A percentile compares a stretch with the other conserved stretches of the same genome.
Conservation (phyloP, 1,140 invertebrate species). For the Samia ricini region DNA sequence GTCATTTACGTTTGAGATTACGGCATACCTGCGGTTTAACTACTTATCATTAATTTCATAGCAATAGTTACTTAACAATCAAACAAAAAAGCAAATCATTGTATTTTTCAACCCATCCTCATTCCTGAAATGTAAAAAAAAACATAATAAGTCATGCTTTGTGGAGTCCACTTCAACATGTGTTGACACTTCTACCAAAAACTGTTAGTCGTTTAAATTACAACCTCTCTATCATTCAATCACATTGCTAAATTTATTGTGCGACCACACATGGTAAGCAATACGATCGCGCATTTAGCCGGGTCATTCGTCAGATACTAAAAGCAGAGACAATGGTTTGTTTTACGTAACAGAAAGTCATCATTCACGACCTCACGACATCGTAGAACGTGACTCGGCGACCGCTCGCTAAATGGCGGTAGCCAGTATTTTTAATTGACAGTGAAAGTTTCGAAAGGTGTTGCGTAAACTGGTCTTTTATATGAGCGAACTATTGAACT, state of each 20-base stretch:
- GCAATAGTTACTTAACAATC: no score
- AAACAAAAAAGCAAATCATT: no score
- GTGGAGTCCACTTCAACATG: background rate
- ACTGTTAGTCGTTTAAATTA: background rate
- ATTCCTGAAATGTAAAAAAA: no score
- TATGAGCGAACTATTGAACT: slow-evolving; percentile 9
- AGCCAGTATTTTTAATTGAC: slow-evolving; percentile 41
- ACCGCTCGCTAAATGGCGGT: slow-evolving; percentile 31
- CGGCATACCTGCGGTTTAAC: no score
- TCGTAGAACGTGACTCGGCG: slow-evolving; percentile 30
- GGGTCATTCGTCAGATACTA: slow-evolving; percentile 17
- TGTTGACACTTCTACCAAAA: background rate
- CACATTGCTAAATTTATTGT: background rate
- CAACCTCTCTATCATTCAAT: slow-evolving; percentile 1
- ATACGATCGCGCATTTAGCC: slow-evolving; percentile 4
- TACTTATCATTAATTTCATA: no score
- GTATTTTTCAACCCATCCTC: no score
- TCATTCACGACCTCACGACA: slow-evolving; percentile 19
- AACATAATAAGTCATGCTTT: background rate
- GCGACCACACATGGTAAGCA: background rate
- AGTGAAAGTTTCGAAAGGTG: slow-evolving; percentile 51
- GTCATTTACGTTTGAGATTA: no score
- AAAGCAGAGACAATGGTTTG: slow-evolving; percentile 22
- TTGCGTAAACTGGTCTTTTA: slow-evolving; percentile 15
- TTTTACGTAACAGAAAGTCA: slow-evolving; percentile 27